Evolutionary conservation across 2,113 vertebrate genomes (phyloP), one percentile per base, ranked within the genome.

Genomic region (Riparia riparia): DNA sequence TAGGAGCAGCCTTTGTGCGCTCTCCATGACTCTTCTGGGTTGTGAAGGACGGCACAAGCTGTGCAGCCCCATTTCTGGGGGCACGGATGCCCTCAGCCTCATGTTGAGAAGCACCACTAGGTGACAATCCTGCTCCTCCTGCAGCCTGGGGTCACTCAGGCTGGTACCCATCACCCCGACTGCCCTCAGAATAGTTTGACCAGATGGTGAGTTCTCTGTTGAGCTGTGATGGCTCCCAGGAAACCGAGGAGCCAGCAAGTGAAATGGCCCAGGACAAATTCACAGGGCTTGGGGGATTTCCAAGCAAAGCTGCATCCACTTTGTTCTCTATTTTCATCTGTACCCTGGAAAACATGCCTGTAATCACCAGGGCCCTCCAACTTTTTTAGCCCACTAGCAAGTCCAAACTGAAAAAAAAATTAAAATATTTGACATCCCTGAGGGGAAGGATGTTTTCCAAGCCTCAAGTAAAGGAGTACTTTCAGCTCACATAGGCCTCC

Each of bases 361-460:
- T 58, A 92, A 73, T 65, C 80, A 66, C 39, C 64, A 90, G 58
- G 61, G 53, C 63, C 37, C 66, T 76, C 39, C 2, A 6, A 70
- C 34, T 31, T 86, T 78, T 92, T 83, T 73, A 83, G 70, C 95
- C 76, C 76, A 63, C 86, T 73, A 78, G 51, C 42, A 81, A 95
- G 54, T 51, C 76, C 2, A 2, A 81, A 51, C 29, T 42, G 44
- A 78, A 93, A 95, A 88, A 37, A 89, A 89, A 90, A 70, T 24
- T 3, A 47, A 79, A 90, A 57, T 44, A 85, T 32, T 79, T 90
- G 6, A 77, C 68, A 77, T 86, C 82, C 95, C 93, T 25, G 0
- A 74, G 95, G 88, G 47, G 39, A 86, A 92, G 51, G 56, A 93
- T 86, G 54, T 90, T 93, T 97, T 86, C 68, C 76, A 92, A 85